Base-by-base conservation (phyloP, 2,797 vertebrate genomes). In the Pangasius macronema region DNA sequence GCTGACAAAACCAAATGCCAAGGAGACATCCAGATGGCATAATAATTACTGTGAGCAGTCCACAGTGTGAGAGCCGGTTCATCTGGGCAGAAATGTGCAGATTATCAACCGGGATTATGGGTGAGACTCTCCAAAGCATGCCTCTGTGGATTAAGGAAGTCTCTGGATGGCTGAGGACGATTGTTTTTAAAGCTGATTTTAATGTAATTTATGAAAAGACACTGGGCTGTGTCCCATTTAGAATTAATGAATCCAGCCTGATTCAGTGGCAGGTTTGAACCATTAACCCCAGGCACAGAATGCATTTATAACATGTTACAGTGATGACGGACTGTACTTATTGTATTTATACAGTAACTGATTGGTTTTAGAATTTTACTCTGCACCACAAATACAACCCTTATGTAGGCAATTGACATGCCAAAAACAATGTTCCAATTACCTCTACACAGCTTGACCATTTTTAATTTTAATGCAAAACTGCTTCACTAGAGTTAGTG, bases 371-470 rank as follows among this genome's bases (percentile, higher is more conserved):
- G 83, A 79, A 80, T 84, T 83, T 72, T 61, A 55, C 49, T 79
- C 13, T 42, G 51, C 72, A 82, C 51, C 87, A 88, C 81, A 81
- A 85, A 68, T 73, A 85, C 63, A 72, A 89, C 75, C 22, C 63
- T 87, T 70, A 33, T 89, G 65, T 87, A 85, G 86, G 84, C 83
- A 86, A 84, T 68, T 39, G 57, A 81, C 72, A 89, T 87, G 89
- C 90, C 93, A 94, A 94, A 93, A 92, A 6, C 22, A 5, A 84
- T 89, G 87, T 91, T 90, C 89, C 51, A 77, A 89, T 91, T 90
- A 88, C 88, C 88, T 89, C 86, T 67, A 72, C 82, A 82, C 76
- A 86, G 82, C 85, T 84, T 75, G 86, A 84, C 76, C 42, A 83
- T 79, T 79, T 88, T 61, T 53, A 89, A 88, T 75, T 81, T 53